Base-by-base conservation (phyloP, 1,140 invertebrate species). In the Diplogasteroides magnus region DNA sequence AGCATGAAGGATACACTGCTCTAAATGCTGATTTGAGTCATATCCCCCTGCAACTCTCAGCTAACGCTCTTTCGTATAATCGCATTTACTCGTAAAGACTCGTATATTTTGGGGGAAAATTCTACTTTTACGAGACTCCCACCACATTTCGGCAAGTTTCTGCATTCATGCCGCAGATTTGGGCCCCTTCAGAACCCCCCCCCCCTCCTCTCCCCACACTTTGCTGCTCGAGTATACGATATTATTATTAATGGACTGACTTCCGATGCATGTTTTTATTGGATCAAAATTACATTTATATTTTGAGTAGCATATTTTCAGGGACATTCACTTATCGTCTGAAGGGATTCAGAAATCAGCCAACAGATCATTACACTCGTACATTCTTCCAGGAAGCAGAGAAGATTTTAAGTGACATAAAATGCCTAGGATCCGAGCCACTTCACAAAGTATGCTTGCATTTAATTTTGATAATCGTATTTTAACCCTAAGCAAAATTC, bases 301-400 rank as follows among this genome's bases (percentile, higher is more conserved):
- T 63, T 67, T 37, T n/a, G n/a, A n/a, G n/a, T n/a, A n/a, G n/a
- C n/a, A n/a, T n/a, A n/a, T n/a, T n/a, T 77, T 31, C 62, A 77
- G 77, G 73, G 0, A 93, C 91, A 0, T 97, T 95, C 78, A 93
- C 91, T 28, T 93, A 93, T 83, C 87, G 93, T 14, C 87, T 96
- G 78, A 90, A 91, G 71, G 94, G 93, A 0, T 97, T 97, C 83
- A 85, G 88, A 68, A 69, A 86, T 0, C 88, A 90, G 74, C 94
- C 93, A 0, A 92, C 92, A 0, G 90, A 95, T 85, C 93, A 96
- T 84, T 96, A 93, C 79, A 89, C 94, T 86, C 84, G 92, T 31
- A 88, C 90, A 0, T 95, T 89, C 82, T 91, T 90, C 77, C 71
- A 90, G 32, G 86, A 86, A 2, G 84, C 86, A 25, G 83, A 88